A percentile compares a stretch with the other conserved stretches of the same genome.
Evolutionary conservation across 2,888 invertebrate genomes (phyloP).

Genomic region (Diarsia brunnea): DNA sequence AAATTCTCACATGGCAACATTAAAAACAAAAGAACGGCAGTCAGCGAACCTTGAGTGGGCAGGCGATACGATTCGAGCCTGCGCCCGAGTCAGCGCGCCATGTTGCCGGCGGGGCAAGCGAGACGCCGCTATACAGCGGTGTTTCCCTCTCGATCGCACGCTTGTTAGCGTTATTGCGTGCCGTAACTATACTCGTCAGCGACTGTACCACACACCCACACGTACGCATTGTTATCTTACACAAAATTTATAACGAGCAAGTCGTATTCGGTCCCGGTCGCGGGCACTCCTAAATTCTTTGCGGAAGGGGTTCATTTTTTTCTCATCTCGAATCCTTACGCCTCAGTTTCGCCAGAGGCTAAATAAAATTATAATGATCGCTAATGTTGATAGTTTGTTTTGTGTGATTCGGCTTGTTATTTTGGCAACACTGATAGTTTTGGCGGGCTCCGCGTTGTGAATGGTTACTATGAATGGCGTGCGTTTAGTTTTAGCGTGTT

Average conservation of each 20-base stretch:
- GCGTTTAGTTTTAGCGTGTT: conserved; percentile 60
- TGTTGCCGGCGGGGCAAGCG: conserved; percentile 85
- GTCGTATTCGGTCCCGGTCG: conserved; percentile 86
- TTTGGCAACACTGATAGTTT: conserved; percentile 82
- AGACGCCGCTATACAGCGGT: conserved; percentile 79
- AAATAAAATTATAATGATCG: conserved; percentile 84
- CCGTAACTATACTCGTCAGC: conserved; percentile 90
- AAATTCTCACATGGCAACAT: conserved; percentile 83
- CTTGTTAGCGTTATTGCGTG: conserved; percentile 91
- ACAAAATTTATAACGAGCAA: conserved; percentile 90
- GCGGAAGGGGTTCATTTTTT: conserved; percentile 86
- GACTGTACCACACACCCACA: conserved; percentile 89
- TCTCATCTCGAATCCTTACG: conserved; percentile 75
- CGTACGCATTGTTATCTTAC: conserved; percentile 89
- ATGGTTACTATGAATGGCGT: conserved; percentile 78
- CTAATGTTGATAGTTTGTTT: conserved; percentile 79
- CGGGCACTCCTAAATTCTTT: conserved; percentile 90
- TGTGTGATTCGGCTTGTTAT: conserved; percentile 77
- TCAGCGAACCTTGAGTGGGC: conserved; percentile 92
- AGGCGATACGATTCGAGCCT: conserved; percentile 92
- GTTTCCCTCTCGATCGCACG: conserved; percentile 80
- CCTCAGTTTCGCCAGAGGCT: conserved; percentile 79
- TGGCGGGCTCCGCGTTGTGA: conserved; percentile 75
- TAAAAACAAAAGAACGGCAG: conserved; percentile 91
- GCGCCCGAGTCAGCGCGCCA: conserved; percentile 92